Percentiles rank a stretch among this genome's conserved stretches.
These are phyloP conservation scores for Eucera pruinosa DNA, from an alignment of 2,888 invertebrate species.

Conservation along the genomic window DNA sequence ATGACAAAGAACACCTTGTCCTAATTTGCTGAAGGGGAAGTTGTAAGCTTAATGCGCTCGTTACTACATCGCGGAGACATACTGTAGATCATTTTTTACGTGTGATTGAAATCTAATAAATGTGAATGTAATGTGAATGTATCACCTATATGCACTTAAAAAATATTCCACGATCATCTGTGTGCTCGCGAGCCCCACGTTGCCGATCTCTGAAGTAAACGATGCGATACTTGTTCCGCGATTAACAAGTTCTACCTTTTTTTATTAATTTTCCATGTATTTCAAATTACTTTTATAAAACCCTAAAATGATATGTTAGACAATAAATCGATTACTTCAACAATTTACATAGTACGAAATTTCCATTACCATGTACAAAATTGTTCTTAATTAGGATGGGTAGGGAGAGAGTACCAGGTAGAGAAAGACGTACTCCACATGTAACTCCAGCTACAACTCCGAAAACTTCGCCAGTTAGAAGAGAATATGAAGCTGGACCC, in stretches of 20 bases:
- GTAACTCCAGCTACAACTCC: slow-evolving; percentile 6
- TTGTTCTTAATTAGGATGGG: slow-evolving; percentile 54
- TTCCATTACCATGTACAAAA: background rate
- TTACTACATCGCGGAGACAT: no score
- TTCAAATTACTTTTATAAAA: background rate
- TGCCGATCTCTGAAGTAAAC: background rate
- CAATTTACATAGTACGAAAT: background rate
- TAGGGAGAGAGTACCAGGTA: slow-evolving; percentile 35
- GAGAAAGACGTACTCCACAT: background rate
- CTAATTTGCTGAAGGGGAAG: no score
- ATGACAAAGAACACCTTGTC: no score
- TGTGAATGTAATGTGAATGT: no score
- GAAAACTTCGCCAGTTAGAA: background rate
- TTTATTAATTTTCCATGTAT: background rate
- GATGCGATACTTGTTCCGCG: background rate
- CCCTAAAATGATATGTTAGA: background rate
- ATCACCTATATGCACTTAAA: no score
- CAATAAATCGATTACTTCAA: background rate
- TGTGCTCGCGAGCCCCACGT: no score
- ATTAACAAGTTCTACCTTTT: background rate
- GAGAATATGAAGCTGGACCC: background rate
- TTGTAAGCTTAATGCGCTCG: no score
- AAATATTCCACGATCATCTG: no score
- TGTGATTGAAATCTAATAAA: no score
- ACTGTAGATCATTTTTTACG: no score